Evolutionary conservation across 2,113 vertebrate species (phyloP).

Genomic region (Natator depressus): DNA sequence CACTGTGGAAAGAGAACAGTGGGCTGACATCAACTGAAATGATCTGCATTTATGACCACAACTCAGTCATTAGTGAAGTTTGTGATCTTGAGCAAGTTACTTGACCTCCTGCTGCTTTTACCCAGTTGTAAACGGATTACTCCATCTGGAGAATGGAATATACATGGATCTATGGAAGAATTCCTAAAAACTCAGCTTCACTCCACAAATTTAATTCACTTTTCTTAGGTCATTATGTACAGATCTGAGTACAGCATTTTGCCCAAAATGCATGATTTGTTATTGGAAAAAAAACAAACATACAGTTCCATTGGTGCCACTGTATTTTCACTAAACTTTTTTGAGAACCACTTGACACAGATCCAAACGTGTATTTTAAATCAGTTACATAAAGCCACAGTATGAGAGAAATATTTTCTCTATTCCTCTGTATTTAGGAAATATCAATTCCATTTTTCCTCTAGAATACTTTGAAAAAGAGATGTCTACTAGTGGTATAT

Average conservation of each 20-base stretch:
- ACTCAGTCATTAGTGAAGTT: background rate
- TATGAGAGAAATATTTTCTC: background rate
- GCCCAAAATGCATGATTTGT: background rate
- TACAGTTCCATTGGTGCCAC: background rate
- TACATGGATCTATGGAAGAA: too few relatives aligned
- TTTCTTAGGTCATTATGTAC: background rate
- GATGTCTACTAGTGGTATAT: background rate
- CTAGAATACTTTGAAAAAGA: background rate
- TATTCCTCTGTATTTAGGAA: background rate
- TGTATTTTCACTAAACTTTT: background rate
- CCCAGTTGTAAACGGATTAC: too few relatives aligned
- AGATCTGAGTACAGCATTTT: background rate
- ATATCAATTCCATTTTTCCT: background rate
- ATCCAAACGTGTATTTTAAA: background rate
- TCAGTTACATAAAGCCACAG: constrained; percentile 24
- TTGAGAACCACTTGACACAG: background rate
- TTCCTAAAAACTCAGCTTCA: background rate
- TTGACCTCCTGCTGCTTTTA: background rate
- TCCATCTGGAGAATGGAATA: too few relatives aligned
- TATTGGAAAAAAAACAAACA: constrained; percentile 1
- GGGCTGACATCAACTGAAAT: background rate
- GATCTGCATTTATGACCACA: background rate
- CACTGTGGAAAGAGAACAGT: background rate
- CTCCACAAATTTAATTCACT: background rate
- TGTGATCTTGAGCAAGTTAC: background rate